Percentiles rank a stretch among this genome's conserved stretches.
Evolutionary conservation across 2,888 invertebrate species (phyloP).

Genomic region (Athalia circularis): DNA sequence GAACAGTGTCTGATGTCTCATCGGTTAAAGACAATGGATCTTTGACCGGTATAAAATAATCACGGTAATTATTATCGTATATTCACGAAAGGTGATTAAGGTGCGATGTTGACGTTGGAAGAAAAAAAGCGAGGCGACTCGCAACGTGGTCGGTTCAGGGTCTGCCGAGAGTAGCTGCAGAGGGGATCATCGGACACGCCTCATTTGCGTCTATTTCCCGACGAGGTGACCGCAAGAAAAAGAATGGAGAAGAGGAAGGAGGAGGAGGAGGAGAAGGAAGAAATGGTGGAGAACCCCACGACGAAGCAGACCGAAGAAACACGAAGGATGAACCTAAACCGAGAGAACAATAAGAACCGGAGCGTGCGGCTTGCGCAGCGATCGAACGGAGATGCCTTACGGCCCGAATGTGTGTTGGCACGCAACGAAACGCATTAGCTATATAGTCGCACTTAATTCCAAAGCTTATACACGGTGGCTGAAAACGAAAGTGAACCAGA

Average conservation of each 20-base stretch:
- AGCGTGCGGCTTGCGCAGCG: constrained; percentile 39
- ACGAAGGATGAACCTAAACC: constrained; percentile 25
- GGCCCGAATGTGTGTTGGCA: constrained; percentile 44
- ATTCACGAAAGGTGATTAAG: background rate
- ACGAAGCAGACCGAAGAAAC: background rate
- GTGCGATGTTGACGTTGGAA: constrained; percentile 9
- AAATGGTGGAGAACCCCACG: constrained; percentile 3
- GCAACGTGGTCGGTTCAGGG: background rate
- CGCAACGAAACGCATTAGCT: constrained; percentile 42
- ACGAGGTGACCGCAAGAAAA: constrained; percentile 46
- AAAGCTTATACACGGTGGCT: constrained; percentile 29
- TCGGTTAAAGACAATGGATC: background rate
- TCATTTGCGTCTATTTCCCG: constrained; percentile 56
- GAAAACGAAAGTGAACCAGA: constrained; percentile 4
- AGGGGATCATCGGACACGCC: constrained; percentile 57
- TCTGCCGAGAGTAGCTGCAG: constrained; percentile 49
- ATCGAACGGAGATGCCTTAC: constrained; percentile 28
- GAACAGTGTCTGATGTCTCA: background rate
- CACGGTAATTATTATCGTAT: background rate
- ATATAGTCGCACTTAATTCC: constrained; percentile 42
- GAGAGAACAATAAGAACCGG: constrained; percentile 48
- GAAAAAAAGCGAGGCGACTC: no score
- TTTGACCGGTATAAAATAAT: background rate
- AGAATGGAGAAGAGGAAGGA: constrained; percentile 47
- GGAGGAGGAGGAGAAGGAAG: constrained; percentile 4